A percentile compares a stretch with the other conserved stretches of the same genome.
Evolutionary conservation across 2,888 invertebrate genomes (phyloP).

Genomic region (Nemapogon koenigi): DNA sequence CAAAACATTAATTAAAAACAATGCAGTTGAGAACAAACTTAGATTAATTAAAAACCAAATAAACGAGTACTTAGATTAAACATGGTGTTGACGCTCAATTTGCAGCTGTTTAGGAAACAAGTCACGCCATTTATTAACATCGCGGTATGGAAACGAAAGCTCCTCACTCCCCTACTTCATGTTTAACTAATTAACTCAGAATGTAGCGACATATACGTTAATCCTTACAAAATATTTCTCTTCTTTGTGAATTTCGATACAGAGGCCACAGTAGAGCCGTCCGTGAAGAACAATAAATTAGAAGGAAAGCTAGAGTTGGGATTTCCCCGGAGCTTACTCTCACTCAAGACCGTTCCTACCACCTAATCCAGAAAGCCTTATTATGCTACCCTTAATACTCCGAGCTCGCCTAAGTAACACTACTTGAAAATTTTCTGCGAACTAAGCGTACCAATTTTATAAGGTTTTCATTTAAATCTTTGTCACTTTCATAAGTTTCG

Average conservation of each 20-base stretch:
- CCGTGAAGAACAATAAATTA: constrained; percentile 57
- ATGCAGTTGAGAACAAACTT: no score
- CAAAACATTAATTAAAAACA: no score
- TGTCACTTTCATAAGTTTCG: no score
- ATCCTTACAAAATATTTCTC: constrained; percentile 58
- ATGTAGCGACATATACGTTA: constrained; percentile 42
- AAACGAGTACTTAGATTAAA: no score
- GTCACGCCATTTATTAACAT: constrained; percentile 2
- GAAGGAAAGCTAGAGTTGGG: constrained; percentile 59
- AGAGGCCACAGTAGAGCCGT: constrained; percentile 55
- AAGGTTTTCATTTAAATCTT: constrained; percentile 7
- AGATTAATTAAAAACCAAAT: no score
- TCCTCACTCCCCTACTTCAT: background rate
- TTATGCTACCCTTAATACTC: constrained; percentile 63
- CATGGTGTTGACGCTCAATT: background rate
- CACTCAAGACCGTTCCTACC: constrained; percentile 55
- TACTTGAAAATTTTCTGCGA: constrained; percentile 60
- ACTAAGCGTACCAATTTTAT: constrained; percentile 32
- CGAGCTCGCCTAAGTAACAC: constrained; percentile 38
- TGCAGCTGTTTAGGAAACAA: constrained; percentile 1
- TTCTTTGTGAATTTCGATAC: constrained; percentile 56
- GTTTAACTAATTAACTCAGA: constrained; percentile 32
- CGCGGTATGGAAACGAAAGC: background rate
- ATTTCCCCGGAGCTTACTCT: constrained; percentile 64
- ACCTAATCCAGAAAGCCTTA: constrained; percentile 65